Evolutionary conservation across 2,113 vertebrate species (phyloP), one percentile per base, ranked within the genome.

Genomic region (Lonchura striata): DNA sequence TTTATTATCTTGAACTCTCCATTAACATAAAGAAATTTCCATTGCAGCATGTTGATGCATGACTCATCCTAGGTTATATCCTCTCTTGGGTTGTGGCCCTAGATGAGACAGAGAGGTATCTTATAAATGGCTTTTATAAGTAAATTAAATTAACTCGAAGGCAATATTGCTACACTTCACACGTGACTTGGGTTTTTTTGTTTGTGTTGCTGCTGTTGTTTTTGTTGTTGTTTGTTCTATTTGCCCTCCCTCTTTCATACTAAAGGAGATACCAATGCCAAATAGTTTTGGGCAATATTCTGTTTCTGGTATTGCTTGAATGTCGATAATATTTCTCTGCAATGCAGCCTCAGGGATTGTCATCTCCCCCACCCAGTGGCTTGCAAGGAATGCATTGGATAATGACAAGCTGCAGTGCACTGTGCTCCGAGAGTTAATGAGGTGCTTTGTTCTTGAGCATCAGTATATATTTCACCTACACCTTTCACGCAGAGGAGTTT

Each of bases 361-460:
- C 27, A 7, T 80, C 65, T 83, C 31, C 33, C 35, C 56, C 59
- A 37, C 46, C 4, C 84, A 74, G 50, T 23, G 47, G 33, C 66
- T 83, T 94, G 72, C 87, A 69, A 72, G 74, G 84, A 92, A 83
- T 71, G 52, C 91, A 85, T 80, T 94, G 88, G 86, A 64, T 91
- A 91, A 94, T 75, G 53, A 70, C 50, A 72, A 89, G 68, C 94
- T 96, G 96, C 86, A 97, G 90, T 98, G 95, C 27, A 24, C 70
- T 97, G 96, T 94, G 93, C 93, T 93, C 19, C 1, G 94, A 94
- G 95, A 97, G 93, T 97, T 98, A 95, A 94, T 92, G 78, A 95
- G 95, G 86, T 97, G 94, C 90, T 95, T 96, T 96, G 96, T 93
- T 96, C 82, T 79, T 68, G 79, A 50, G 42, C 53, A 47, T 70